A percentile compares a stretch with the other conserved stretches of the same genome.
Conservation (phyloP, 2,888 invertebrate genomes). For the Tetragonisca angustula region DNA sequence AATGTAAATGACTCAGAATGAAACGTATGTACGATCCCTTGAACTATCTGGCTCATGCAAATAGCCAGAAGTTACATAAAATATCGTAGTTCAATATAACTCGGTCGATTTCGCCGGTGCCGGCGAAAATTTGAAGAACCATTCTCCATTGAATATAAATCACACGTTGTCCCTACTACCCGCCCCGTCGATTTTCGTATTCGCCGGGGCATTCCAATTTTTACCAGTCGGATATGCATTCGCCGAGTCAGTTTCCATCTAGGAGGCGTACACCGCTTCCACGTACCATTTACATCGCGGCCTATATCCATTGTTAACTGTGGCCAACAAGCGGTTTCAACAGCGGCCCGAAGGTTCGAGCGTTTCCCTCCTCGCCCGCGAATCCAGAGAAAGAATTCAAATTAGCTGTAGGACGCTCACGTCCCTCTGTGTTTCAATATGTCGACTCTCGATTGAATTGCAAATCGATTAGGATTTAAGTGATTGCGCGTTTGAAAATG, state of each 20-base stretch:
- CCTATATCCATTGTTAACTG: conserved; percentile 40
- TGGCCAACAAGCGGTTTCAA: conserved; percentile 24
- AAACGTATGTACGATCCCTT: conserved; percentile 15
- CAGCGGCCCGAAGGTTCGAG: conserved; percentile 6
- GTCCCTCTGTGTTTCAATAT: background rate
- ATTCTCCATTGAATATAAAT: conserved; percentile 59
- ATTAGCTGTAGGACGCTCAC: background rate
- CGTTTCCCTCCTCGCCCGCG: background rate
- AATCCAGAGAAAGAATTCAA: background rate
- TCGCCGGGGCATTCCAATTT: conserved; percentile 46
- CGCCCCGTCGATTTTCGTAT: conserved; percentile 40
- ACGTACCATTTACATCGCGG: conserved; percentile 37
- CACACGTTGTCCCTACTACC: conserved; percentile 27
- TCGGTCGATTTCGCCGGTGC: conserved; percentile 43
- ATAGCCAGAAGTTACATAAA: conserved; percentile 55
- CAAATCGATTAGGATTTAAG: background rate
- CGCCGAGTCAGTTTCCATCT: conserved; percentile 27
- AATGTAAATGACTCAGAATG: conserved; percentile 35
- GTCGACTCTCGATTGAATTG: background rate
- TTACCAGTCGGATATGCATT: conserved; percentile 21
- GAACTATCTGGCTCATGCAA: conserved; percentile 40
- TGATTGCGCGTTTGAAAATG: background rate
- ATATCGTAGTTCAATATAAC: conserved; percentile 55
- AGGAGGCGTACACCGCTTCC: conserved; percentile 7
- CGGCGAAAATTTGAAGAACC: conserved; percentile 57